These are phyloP conservation scores for Pantala flavescens DNA, from an alignment of 1,140 invertebrate genomes.

Conservation along the genomic window DNA sequence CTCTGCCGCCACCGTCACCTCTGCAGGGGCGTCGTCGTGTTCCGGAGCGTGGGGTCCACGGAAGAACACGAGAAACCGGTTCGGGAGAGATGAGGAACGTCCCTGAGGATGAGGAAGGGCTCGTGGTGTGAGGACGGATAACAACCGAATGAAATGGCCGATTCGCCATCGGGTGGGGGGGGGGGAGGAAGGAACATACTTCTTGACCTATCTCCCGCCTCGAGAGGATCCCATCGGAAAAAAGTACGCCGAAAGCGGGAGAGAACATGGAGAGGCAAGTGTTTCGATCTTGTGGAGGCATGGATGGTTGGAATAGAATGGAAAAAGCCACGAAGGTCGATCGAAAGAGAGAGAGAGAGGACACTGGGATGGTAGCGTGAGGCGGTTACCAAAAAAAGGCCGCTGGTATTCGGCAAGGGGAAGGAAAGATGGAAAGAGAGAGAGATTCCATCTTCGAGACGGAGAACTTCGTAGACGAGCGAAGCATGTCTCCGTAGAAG, in stretches of 20 bases:
- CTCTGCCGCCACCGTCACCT: too few species aligned
- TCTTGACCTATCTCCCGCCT: neutral
- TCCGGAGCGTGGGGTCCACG: too few species aligned
- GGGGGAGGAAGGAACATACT: neutral
- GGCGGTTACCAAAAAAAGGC: neutral
- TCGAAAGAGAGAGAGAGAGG: constrained; percentile 4
- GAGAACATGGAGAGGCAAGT: neutral
- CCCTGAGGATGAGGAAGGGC: too few species aligned
- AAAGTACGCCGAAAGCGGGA: neutral
- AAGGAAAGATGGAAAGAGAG: neutral
- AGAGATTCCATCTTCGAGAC: neutral
- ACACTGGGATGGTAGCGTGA: neutral
- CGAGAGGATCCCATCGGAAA: neutral
- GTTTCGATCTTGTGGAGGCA: too few species aligned
- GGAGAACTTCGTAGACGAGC: neutral
- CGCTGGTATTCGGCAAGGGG: neutral
- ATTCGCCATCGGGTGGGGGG: too few species aligned
- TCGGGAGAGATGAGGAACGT: too few species aligned
- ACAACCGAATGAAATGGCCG: too few species aligned
- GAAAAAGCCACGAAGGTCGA: constrained; percentile 8
- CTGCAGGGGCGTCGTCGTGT: too few species aligned
- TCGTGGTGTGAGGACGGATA: too few species aligned
- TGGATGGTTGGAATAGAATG: neutral
- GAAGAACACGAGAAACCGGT: too few species aligned
- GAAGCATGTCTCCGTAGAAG: neutral